These are phyloP conservation scores for Clupea harengus DNA, from an alignment of 2,113 vertebrate genomes.

Conservation along the genomic window DNA sequence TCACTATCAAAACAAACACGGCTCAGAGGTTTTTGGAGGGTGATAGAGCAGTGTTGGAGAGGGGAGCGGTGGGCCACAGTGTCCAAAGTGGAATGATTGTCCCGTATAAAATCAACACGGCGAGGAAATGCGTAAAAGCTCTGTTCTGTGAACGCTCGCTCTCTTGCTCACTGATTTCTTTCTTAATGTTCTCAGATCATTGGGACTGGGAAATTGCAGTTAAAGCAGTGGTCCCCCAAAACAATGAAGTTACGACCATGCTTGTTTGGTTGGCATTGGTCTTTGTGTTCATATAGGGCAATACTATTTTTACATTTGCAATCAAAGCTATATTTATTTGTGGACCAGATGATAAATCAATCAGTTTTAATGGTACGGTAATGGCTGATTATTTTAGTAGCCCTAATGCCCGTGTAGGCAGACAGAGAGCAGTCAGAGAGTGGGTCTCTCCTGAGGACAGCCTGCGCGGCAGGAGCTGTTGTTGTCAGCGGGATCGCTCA, in stretches of 20 bases:
- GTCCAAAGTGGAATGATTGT: constrained; percentile 2
- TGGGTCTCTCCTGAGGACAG: not conserved
- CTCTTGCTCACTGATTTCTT: not conserved
- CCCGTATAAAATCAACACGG: not conserved
- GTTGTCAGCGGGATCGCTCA: constrained; percentile 36
- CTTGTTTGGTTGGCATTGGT: not conserved
- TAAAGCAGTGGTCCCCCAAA: not conserved
- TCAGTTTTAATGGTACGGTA: not conserved
- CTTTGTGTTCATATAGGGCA: not conserved
- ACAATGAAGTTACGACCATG: not conserved
- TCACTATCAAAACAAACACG: constrained; percentile 23
- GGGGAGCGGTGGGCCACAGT: not conserved
- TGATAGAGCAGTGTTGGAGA: not conserved
- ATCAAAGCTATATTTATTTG: not conserved
- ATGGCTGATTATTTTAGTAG: not conserved
- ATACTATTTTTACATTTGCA: not conserved
- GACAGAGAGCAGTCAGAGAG: not conserved
- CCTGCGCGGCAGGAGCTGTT: not conserved
- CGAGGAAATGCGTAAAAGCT: not conserved
- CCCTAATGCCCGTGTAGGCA: not conserved
- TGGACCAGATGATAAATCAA: not conserved
- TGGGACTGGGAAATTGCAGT: not conserved
- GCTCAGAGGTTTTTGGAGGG: not conserved
- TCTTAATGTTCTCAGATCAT: not conserved
- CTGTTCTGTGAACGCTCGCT: not conserved